A percentile compares a stretch with the other conserved stretches of the same genome.
phyloP scores from a whole-genome alignment of 2,888 invertebrate genomes.

The Proisotoma minuta region DNA sequence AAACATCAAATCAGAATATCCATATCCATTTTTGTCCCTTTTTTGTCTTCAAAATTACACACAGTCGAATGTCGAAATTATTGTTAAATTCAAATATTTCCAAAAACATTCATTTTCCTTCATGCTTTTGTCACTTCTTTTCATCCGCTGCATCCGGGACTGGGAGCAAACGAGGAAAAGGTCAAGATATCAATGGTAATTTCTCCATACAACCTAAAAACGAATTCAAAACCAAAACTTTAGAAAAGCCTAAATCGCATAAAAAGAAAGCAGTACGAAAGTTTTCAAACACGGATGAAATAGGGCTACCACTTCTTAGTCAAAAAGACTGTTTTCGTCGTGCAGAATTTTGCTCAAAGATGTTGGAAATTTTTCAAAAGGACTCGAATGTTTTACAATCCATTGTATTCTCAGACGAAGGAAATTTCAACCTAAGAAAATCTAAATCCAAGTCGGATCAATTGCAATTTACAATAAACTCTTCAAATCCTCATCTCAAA shows the following conservation, averaged over 20 bases:
- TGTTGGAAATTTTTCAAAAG: conserved; percentile 33
- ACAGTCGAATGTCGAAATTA: no score
- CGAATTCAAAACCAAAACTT: no score
- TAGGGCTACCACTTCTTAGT: conserved; percentile 16
- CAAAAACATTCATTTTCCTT: no score
- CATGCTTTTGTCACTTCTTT: no score
- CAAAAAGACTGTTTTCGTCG: conserved; percentile 34
- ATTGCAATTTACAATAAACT: not conserved
- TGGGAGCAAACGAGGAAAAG: no score
- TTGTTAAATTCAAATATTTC: no score
- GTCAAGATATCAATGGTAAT: no score
- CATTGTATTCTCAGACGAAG: conserved; percentile 46
- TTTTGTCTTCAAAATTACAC: no score
- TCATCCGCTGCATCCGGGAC: no score
- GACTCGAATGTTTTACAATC: conserved; percentile 32
- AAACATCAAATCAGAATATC: no score
- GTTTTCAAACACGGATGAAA: conserved; percentile 7
- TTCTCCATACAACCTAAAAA: not conserved
- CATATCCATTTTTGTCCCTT: no score
- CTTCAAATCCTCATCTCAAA: not conserved
- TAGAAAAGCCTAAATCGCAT: not conserved
- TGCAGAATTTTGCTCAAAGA: conserved; percentile 29
- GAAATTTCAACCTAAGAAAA: conserved; percentile 33
- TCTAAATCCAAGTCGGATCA: not conserved
- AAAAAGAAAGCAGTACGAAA: not conserved